A percentile compares a stretch with the other conserved stretches of the same genome.
These are phyloP conservation scores for Phylloscopus collybita DNA, from an alignment of 2,797 vertebrate genomes.

Conservation along the genomic window DNA sequence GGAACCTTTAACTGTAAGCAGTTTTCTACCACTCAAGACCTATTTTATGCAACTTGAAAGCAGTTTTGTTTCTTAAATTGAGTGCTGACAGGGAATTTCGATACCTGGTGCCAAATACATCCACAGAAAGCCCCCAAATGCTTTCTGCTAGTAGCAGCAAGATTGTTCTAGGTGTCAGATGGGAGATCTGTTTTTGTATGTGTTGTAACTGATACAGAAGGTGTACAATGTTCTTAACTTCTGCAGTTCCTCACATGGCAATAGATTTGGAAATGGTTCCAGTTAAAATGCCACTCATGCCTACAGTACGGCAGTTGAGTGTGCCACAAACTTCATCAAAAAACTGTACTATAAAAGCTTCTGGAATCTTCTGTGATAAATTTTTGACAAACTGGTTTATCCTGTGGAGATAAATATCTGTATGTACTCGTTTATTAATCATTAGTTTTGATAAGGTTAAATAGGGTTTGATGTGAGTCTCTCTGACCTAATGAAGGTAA, in stretches of 20 bases:
- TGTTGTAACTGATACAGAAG: neutral
- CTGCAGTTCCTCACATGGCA: neutral
- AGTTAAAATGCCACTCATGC: neutral
- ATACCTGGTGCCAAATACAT: neutral
- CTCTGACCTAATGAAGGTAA: neutral
- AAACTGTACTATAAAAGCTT: neutral
- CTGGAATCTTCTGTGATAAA: neutral
- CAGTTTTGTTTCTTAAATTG: neutral
- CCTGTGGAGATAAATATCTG: neutral
- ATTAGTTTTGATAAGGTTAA: neutral
- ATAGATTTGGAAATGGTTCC: neutral
- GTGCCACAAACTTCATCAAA: neutral
- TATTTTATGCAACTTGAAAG: neutral
- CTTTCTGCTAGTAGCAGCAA: neutral
- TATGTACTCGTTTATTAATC: neutral
- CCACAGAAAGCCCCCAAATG: neutral
- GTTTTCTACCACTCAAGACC: neutral
- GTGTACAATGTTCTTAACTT: neutral
- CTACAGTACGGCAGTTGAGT: neutral
- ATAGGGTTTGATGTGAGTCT: neutral
- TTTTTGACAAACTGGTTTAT: neutral
- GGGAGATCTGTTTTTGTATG: neutral
- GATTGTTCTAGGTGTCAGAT: neutral
- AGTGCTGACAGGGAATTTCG: neutral
- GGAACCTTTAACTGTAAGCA: neutral